These are phyloP conservation scores for Galerucella calmariensis DNA, from an alignment of 2,888 invertebrate genomes.

Conservation along the genomic window DNA sequence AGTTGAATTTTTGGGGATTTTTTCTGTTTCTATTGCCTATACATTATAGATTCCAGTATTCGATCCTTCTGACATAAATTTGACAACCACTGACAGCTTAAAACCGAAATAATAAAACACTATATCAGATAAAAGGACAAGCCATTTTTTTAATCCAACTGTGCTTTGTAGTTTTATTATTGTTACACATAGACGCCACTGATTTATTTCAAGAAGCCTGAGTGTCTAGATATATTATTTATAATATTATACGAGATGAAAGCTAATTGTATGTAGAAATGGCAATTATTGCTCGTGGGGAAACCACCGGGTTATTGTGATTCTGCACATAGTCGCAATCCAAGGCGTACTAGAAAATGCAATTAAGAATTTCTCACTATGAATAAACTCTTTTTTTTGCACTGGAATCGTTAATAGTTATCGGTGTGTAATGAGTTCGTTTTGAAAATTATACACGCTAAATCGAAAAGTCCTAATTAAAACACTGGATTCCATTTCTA, in stretches of 20 bases:
- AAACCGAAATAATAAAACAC: too few species aligned
- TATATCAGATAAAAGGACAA: too few species aligned
- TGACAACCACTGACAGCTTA: too few species aligned
- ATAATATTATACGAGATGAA: not conserved
- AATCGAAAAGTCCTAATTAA: too few species aligned
- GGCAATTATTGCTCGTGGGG: not conserved
- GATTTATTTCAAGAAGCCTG: not conserved
- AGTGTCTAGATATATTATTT: not conserved
- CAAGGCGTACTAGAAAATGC: slow-evolving; percentile 2
- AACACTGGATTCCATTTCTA: too few species aligned
- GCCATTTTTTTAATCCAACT: too few species aligned
- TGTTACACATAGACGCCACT: not conserved
- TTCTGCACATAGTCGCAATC: not conserved
- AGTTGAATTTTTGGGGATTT: too few species aligned
- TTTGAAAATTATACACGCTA: too few species aligned
- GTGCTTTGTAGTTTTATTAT: not conserved
- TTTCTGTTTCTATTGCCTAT: too few species aligned
- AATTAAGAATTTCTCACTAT: not conserved
- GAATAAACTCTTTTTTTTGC: not conserved
- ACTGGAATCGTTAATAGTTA: not conserved
- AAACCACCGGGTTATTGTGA: not conserved
- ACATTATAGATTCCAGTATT: too few species aligned
- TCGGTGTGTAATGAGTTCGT: not conserved
- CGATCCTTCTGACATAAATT: too few species aligned
- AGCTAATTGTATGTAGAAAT: slow-evolving; percentile 5